phyloP scores from a whole-genome alignment of 2,797 vertebrate genomes.

The Erethizon dorsatum region DNA sequence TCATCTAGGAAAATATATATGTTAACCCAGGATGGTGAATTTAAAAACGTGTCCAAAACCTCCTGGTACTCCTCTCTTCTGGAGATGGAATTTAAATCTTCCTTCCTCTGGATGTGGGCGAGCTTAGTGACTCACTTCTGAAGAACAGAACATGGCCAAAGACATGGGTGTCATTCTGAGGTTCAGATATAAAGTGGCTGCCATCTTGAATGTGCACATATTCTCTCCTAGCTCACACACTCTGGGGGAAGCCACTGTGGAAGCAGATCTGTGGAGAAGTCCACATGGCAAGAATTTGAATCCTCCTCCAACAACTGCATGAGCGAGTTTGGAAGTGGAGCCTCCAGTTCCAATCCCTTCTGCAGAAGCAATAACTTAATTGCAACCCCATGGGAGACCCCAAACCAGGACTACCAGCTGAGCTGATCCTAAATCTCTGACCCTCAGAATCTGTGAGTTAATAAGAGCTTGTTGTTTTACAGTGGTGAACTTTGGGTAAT shows the following conservation, averaged over 20 bases:
- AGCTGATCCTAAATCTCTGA: background rate
- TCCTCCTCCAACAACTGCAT: accelerated
- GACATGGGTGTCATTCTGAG: background rate
- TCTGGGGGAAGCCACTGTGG: background rate
- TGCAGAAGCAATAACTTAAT: background rate
- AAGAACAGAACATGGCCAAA: background rate
- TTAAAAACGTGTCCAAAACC: background rate
- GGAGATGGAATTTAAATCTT: background rate
- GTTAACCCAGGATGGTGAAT: background rate
- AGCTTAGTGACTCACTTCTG: background rate
- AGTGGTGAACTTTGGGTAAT: background rate
- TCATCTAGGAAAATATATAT: background rate
- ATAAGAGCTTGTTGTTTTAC: background rate
- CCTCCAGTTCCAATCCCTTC: background rate
- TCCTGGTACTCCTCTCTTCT: background rate
- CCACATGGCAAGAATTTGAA: accelerated
- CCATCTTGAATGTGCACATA: background rate
- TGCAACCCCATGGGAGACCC: background rate
- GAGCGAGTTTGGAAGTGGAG: background rate
- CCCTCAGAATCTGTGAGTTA: background rate
- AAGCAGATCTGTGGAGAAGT: background rate
- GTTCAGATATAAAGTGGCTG: accelerated
- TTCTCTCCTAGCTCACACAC: background rate
- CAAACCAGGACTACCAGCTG: background rate
- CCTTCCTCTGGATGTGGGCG: accelerated